phyloP scores from a whole-genome alignment of 2,888 invertebrate species.

The Tillus elongatus region DNA sequence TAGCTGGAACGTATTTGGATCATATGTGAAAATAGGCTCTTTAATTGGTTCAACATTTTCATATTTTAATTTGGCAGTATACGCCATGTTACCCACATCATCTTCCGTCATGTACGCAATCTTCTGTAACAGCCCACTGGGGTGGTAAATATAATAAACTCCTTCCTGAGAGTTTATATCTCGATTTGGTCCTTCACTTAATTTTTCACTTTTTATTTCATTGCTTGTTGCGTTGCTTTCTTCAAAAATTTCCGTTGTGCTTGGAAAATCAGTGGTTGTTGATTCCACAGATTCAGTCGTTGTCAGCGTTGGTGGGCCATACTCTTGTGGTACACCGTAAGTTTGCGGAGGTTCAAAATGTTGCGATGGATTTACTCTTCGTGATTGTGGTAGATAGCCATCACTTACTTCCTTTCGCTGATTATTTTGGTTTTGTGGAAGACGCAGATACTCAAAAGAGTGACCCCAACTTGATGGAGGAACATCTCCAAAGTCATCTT shows the following conservation, averaged over 20 bases:
- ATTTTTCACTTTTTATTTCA: conserved; percentile 23
- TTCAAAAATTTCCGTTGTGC: conserved; percentile 31
- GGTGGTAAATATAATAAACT: conserved; percentile 56
- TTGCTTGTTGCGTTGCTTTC: conserved; percentile 13
- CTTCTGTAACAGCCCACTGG: conserved; percentile 53
- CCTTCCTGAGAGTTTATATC: conserved; percentile 38
- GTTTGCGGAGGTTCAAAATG: conserved; percentile 15
- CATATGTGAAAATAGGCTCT: conserved; percentile 51
- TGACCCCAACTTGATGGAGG: no score
- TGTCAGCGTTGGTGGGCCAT: conserved; percentile 19
- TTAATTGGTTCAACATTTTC: conserved; percentile 54
- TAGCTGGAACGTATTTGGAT: conserved; percentile 35
- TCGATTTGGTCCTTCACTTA: conserved; percentile 19
- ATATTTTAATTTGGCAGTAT: conserved; percentile 54
- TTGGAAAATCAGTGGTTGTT: conserved; percentile 34
- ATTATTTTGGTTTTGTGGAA: no score
- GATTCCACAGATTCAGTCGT: conserved; percentile 38
- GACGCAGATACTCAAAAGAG: no score
- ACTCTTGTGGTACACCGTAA: conserved; percentile 34
- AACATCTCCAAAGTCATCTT: no score
- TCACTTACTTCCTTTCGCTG: no score
- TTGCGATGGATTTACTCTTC: no score
- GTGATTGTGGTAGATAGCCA: no score
- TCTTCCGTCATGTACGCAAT: conserved; percentile 52
- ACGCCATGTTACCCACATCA: conserved; percentile 51